phyloP scores from a whole-genome alignment of 2,888 invertebrate genomes.

The Pegoplata infirma region DNA sequence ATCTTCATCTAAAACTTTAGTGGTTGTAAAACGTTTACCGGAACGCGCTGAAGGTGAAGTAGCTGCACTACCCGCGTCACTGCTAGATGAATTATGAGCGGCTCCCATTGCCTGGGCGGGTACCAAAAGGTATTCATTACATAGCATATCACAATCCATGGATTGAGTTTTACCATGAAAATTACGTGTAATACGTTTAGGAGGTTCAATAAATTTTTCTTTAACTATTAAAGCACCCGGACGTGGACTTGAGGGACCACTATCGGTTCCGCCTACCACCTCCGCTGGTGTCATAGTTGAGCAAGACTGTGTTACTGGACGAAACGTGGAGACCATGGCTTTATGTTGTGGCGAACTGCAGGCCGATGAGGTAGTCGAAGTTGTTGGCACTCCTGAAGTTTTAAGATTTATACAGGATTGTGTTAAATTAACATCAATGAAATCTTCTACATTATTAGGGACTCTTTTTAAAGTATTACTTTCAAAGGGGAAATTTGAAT shows the following conservation, averaged over 20 bases:
- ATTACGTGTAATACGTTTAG: conserved; percentile 79
- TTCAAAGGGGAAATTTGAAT: conserved; percentile 75
- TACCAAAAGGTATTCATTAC: conserved; percentile 73
- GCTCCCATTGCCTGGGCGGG: conserved; percentile 68
- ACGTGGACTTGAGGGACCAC: conserved; percentile 65
- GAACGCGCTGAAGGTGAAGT: conserved; percentile 67
- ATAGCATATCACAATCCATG: conserved; percentile 75
- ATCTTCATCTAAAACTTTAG: conserved; percentile 68
- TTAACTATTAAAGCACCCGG: conserved; percentile 79
- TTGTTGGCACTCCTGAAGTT: conserved; percentile 58
- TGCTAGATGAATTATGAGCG: conserved; percentile 61
- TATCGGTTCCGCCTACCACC: conserved; percentile 29
- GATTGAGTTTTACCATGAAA: conserved; percentile 76
- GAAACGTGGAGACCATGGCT: conserved; percentile 29
- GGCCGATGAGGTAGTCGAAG: conserved; percentile 50
- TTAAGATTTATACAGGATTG: conserved; percentile 75
- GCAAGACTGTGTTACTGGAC: conserved; percentile 48
- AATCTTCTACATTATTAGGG: conserved; percentile 68
- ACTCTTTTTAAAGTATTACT: conserved; percentile 73
- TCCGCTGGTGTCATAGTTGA: conserved; percentile 33
- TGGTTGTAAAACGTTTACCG: conserved; percentile 66
- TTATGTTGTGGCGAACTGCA: conserved; percentile 67
- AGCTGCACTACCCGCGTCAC: conserved; percentile 63
- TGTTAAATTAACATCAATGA: conserved; percentile 68
- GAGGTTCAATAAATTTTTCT: conserved; percentile 80